Evolutionary conservation across 2,113 vertebrate species (phyloP).

Genomic region (Etia nguti): DNA sequence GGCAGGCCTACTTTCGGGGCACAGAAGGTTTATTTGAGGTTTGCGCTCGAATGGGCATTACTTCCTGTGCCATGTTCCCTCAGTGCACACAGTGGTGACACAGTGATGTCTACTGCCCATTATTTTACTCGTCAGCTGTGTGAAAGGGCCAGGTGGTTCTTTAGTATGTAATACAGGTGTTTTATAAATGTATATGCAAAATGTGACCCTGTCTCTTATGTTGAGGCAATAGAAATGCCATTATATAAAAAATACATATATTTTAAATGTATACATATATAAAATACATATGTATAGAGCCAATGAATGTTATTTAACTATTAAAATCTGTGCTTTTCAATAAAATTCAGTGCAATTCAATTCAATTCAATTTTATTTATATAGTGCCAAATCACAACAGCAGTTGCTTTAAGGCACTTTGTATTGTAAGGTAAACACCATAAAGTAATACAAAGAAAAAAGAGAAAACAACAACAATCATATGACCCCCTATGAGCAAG

Average conservation of each 20-base stretch:
- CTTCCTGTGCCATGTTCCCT: background rate
- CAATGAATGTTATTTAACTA: background rate
- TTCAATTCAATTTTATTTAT: background rate
- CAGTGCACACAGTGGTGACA: background rate
- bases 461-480: background rate
- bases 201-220: background rate
- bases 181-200: background rate
- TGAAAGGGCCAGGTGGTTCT: background rate
- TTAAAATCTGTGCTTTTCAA: background rate
- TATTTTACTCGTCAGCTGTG: background rate
- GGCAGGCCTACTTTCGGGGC: background rate
- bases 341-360: background rate
- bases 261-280: background rate
- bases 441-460: background rate
- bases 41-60: constrained; percentile 17
- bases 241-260: background rate
- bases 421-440: background rate
- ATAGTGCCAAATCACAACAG: background rate
- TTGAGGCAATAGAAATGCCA: background rate
- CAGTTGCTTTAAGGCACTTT: background rate
- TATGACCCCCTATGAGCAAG: background rate
- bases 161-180: background rate
- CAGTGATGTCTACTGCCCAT: background rate
- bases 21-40: constrained; percentile 6
- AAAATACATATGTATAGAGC: background rate